Evolutionary conservation across 1,140 invertebrate genomes (phyloP), one percentile per base, ranked within the genome.

Genomic region (Temnothorax nylanderi): DNA sequence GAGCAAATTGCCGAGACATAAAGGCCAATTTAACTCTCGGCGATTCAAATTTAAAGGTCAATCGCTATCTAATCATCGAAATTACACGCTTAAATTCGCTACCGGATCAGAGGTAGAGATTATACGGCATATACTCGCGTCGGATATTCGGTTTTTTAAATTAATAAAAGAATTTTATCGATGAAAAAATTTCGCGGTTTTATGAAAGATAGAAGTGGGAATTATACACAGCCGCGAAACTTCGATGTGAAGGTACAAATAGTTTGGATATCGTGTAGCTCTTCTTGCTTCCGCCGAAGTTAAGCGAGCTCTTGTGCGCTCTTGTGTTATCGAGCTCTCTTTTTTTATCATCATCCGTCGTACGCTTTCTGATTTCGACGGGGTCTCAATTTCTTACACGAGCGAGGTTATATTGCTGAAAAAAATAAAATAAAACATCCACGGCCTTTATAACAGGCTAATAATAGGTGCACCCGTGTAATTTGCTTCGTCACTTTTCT

Each of bases 401-500:
- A 81, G 47, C 64, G n/a, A 26, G 34, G 62, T n/a, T 69, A 54
- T 32, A 81, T 71, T 71, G 64, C 64, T 41, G 44, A 26, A 51
- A 37, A 51, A 41, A 54, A 67, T 51, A 34, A 32, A 11, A 16
- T 21, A 49, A 41, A 69, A 16, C 34, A 21, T 56, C 18, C 62
- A 10, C 32, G 10, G 41, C 13, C 77, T 69, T 81, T 81, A 69
- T 81, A 69, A 81, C 62, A 8, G 47, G 32, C 64, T 81, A 81
- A 81, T 81, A 80, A 34, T 67, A 69, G 77, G 77, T 80, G 64
- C 62, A 81, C 64, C 65, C 47, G 77, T 78, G 47, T 54, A 81
- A 69, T 81, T 81, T 81, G 64, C 77, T 71, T 81, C 77, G 77
- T 69, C 77, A 69, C 77, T 69, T 81, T 71, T 41, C 64, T 44